Percentiles rank a stretch among this genome's conserved stretches.
Conservation (phyloP, 2,113 vertebrate genomes). For the Butorides virescens region DNA sequence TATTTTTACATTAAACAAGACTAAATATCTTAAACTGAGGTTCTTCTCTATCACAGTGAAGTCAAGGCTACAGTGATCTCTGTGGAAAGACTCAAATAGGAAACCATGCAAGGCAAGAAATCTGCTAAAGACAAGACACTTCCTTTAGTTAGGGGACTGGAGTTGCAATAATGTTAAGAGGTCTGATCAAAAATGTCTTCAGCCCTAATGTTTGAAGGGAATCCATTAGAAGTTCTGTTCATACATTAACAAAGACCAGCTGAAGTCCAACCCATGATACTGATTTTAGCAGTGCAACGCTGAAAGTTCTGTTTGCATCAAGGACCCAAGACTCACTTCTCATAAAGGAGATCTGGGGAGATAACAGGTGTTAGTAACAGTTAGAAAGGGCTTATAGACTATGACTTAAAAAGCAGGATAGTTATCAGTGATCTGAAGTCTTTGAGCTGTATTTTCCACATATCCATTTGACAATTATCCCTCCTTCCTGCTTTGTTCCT, state of each 20-base stretch:
- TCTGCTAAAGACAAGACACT: background rate
- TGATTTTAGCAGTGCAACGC: background rate
- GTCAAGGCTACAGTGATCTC: background rate
- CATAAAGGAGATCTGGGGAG: background rate
- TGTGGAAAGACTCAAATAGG: background rate
- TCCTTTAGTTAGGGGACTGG: background rate
- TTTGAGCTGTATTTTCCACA: background rate
- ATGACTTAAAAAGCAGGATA: background rate
- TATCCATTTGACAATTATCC: background rate
- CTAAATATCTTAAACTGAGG: background rate
- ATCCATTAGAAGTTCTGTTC: background rate
- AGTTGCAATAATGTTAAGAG: background rate
- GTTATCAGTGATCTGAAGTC: background rate
- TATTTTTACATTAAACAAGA: background rate
- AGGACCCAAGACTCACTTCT: background rate
- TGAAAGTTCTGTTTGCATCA: background rate
- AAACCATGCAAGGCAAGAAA: background rate
- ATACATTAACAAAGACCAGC: background rate
- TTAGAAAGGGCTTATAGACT: background rate
- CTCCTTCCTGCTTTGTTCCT: background rate
- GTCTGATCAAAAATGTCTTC: background rate
- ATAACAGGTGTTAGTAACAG: background rate
- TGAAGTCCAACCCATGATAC: accelerated
- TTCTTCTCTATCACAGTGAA: background rate
- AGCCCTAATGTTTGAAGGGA: background rate